phyloP scores from a whole-genome alignment of 2,113 vertebrate species.

The Cyprichromis sp. region DNA sequence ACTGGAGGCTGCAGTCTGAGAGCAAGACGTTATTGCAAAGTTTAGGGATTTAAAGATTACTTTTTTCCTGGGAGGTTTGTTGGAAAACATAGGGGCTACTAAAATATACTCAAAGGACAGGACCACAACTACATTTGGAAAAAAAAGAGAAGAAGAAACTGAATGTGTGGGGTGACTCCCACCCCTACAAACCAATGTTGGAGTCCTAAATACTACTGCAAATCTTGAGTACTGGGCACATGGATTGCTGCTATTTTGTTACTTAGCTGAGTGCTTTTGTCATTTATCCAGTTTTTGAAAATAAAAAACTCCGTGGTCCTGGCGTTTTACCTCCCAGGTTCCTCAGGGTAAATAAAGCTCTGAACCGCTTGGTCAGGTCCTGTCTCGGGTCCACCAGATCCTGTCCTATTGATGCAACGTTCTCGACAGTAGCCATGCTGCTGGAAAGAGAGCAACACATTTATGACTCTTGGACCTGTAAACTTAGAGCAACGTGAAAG shows the following conservation, averaged over 20 bases:
- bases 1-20: neutral
- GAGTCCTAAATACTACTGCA: neutral
- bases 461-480: neutral
- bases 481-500: neutral
- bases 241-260: neutral
- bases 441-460: neutral
- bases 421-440: conserved; percentile 60
- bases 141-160: neutral
- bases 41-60: neutral
- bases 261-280: neutral
- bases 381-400: conserved; percentile 69
- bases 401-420: conserved; percentile 72
- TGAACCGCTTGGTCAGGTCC: conserved; percentile 79
- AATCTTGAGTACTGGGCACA: neutral
- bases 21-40: neutral
- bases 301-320: neutral
- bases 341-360: conserved; percentile 89
- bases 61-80: neutral
- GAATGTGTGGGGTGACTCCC: neutral
- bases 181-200: neutral
- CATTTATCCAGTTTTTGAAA: neutral
- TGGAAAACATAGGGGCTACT: neutral
- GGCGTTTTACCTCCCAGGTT: conserved; percentile 73
- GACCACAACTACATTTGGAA: neutral
- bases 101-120: neutral